Percentiles rank a stretch among this genome's conserved stretches.
phyloP scores from a whole-genome alignment of 2,797 vertebrate species.

The Falco novaeseelandiae region DNA sequence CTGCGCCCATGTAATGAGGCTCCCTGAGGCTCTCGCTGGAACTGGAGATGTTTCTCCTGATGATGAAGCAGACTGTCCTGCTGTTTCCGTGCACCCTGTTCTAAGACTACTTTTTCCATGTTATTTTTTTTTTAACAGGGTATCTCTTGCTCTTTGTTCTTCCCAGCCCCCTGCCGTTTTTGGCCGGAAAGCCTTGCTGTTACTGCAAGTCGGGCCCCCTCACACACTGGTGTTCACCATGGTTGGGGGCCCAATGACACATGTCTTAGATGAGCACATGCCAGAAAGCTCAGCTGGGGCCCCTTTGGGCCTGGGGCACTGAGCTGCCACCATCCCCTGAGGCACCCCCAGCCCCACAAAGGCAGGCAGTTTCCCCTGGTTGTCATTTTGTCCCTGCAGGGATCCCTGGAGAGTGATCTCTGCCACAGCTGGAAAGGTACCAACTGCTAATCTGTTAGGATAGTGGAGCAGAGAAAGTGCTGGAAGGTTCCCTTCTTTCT shows the following conservation, averaged over 20 bases:
- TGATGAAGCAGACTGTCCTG: background rate
- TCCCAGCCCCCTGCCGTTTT: background rate
- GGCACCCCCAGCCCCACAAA: background rate
- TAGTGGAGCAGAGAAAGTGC: background rate
- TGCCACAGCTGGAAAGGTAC: background rate
- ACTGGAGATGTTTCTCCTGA: background rate
- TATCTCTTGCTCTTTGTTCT: background rate
- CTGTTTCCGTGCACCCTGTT: background rate
- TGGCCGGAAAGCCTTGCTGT: background rate
- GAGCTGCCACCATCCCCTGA: background rate
- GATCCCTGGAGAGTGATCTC: background rate
- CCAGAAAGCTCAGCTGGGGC: background rate
- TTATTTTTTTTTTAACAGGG: background rate
- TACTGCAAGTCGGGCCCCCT: background rate
- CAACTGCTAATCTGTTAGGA: background rate
- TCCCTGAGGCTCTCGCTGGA: background rate
- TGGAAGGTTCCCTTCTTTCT: background rate
- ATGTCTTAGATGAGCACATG: background rate
- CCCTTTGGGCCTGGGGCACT: fast-evolving
- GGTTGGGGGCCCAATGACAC: background rate
- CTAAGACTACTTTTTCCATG: background rate
- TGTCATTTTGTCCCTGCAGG: background rate
- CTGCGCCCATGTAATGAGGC: background rate
- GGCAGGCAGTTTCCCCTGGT: background rate
- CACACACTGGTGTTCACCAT: background rate